Base-by-base conservation (phyloP, 2,888 invertebrate genomes). In the Nezara viridula region DNA sequence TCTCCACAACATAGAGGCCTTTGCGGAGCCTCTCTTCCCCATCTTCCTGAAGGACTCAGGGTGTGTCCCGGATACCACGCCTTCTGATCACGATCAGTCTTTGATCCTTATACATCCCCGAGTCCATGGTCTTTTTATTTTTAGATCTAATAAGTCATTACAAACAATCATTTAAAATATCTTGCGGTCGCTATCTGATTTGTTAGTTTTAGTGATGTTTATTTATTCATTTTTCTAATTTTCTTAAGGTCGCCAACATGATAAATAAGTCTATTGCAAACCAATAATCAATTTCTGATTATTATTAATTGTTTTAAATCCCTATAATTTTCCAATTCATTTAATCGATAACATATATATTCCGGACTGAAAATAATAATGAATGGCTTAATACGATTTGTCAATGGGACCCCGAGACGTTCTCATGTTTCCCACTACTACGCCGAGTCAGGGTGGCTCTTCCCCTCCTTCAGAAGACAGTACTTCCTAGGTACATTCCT, bases 41-140 rank as follows among this genome's bases (percentile, higher is more conserved):
- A 85, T 60, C 89, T 60, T 85, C 47, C 37, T 52, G 87, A 87
- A 87, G 55, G 60, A 60, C 87, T 52, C 49, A 16, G 50, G 86
- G 86, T 86, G 86, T 55, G 86, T 86, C 55, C 86, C 86, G 86
- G 86, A 55, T 86, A 86, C 86, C 55, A 55, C 47, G 55, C 55
- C 87, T 87, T 60, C 66, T 44, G 27, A 55, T 87, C 60, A 44
- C 87, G 37, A 86, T 86, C 66, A 47, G 60, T 87, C 60, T 60
- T 21, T 66, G 27, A 47, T 87, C 60, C 66, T 66, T 81, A 73
- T 73, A 81, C 81, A 81, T 81, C 81, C 81, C 81, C 81, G 40
- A 44, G 40, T 73, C 37, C 66, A 1, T 37, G 66, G 37, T 37
- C 66, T 73, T 73, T 73, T 37, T 73, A 73, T 73, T 73, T 44